These are phyloP conservation scores for Protobothrops mucrosquamatus DNA, from an alignment of 2,113 vertebrate species.

Conservation along the genomic window DNA sequence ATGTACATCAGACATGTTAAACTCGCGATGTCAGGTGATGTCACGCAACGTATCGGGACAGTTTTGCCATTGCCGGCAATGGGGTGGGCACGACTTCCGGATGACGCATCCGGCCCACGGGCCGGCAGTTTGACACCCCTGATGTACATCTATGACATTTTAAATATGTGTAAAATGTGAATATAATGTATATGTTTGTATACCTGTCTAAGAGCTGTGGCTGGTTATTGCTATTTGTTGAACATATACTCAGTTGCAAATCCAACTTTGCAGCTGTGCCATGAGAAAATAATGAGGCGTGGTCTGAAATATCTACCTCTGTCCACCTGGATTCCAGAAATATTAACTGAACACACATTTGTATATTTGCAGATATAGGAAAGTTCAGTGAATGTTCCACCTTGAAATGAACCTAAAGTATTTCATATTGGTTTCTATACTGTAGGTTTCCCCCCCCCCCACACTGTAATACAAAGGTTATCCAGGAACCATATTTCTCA, in stretches of 20 bases:
- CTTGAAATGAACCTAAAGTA: constrained; percentile 27
- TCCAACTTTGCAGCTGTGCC: not conserved
- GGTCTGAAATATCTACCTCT: not conserved
- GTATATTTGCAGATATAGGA: not conserved
- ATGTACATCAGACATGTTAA: no score
- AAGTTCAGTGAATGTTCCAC: not conserved
- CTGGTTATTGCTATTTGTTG: not conserved
- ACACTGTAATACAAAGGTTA: not conserved
- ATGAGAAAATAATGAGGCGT: constrained; percentile 4
- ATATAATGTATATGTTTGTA: not conserved
- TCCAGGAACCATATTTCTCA: not conserved
- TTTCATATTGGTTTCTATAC: constrained; percentile 57
- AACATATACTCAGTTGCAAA: not conserved
- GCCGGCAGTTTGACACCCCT: no score
- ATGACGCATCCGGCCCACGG: no score
- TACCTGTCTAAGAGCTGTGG: not conserved
- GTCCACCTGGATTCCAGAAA: not conserved
- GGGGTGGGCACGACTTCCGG: no score
- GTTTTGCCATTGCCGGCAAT: no score
- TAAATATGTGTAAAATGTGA: not conserved
- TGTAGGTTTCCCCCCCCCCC: constrained; percentile 9
- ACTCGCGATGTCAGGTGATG: no score
- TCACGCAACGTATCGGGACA: no score
- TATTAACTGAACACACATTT: not conserved
- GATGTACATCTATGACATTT: not conserved